Evolutionary conservation across 2,888 invertebrate genomes (phyloP).

Genomic region (Neelides folsomi): DNA sequence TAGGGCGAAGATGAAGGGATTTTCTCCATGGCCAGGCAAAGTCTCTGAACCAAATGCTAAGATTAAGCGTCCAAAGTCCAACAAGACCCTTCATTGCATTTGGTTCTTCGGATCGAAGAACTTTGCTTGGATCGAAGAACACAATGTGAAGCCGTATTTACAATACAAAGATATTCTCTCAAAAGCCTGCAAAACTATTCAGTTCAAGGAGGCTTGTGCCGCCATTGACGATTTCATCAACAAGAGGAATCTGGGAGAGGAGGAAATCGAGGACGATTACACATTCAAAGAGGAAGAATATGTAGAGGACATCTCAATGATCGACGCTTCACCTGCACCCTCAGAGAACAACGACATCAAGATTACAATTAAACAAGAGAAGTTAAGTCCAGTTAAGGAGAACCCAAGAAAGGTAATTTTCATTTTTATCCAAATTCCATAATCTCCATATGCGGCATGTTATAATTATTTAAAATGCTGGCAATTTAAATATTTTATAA

Average conservation of each 20-base stretch:
- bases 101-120: constrained; percentile 92
- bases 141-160: constrained; percentile 66
- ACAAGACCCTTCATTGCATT: constrained; percentile 67
- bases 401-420: too few species aligned
- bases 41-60: constrained; percentile 67
- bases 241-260: constrained; percentile 20
- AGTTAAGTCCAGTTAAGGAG: too few species aligned
- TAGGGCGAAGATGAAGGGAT: constrained; percentile 98
- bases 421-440: too few species aligned
- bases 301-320: constrained; percentile 7
- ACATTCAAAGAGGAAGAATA: neutral
- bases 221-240: constrained; percentile 64
- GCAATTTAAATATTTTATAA: too few species aligned
- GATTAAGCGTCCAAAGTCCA: constrained; percentile 59
- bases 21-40: constrained; percentile 92
- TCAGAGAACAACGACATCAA: constrained; percentile 1
- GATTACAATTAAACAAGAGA: too few species aligned
- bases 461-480: too few species aligned
- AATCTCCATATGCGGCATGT: too few species aligned
- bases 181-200: constrained; percentile 58
- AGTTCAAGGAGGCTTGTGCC: constrained; percentile 63
- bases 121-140: constrained; percentile 78
- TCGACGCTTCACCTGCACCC: constrained; percentile 1
- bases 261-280: constrained; percentile 15
- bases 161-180: constrained; percentile 63